These are phyloP conservation scores for Dichetophora obliterata DNA, from an alignment of 2,888 invertebrate species.

Conservation along the genomic window DNA sequence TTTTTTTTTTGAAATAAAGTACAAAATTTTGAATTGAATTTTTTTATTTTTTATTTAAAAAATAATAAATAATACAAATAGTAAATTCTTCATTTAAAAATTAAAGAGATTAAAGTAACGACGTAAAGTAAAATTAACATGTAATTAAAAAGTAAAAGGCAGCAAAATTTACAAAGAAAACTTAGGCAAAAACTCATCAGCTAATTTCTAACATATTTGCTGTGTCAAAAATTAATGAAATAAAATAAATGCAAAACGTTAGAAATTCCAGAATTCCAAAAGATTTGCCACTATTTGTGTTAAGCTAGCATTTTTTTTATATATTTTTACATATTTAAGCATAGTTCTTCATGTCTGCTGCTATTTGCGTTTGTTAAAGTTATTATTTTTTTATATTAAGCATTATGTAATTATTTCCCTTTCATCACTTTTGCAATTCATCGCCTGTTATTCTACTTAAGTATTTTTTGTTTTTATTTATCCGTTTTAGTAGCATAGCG, in stretches of 20 bases:
- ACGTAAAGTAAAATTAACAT: conserved; percentile 30
- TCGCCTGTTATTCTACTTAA: neutral
- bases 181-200: neutral
- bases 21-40: conserved; percentile 30
- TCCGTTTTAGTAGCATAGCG: neutral
- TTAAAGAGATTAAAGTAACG: too few relatives aligned
- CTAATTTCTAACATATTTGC: neutral
- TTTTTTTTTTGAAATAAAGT: conserved; percentile 24
- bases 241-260: neutral
- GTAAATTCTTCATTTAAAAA: too few relatives aligned
- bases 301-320: neutral
- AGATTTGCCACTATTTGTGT: too few relatives aligned
- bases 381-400: neutral
- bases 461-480: neutral
- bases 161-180: neutral
- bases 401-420: neutral
- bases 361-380: neutral
- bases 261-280: too few relatives aligned
- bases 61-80: too few relatives aligned
- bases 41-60: conserved; percentile 7
- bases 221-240: neutral
- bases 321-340: neutral
- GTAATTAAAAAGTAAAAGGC: conserved; percentile 6
- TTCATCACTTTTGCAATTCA: neutral
- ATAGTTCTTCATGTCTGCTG: neutral